Evolutionary conservation across 2,888 invertebrate species (phyloP).

Genomic region (Eledona agricola): DNA sequence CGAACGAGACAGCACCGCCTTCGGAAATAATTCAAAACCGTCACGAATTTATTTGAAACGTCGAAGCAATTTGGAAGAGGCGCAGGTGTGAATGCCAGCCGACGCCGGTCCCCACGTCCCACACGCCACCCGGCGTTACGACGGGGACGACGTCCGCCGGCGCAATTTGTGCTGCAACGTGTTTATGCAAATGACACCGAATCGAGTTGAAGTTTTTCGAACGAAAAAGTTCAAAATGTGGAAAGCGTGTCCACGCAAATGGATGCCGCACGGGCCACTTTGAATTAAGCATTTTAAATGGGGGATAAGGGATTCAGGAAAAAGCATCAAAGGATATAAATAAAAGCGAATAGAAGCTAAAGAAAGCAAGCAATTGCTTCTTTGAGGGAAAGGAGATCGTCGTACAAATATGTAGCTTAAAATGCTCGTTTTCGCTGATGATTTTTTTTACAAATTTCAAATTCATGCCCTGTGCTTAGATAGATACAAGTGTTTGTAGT

Average conservation of each 20-base stretch:
- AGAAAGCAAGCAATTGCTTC: no score
- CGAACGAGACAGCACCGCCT: conserved; percentile 9
- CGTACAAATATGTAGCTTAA: no score
- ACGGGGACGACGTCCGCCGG: conserved; percentile 12
- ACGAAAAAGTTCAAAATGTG: conserved; percentile 35
- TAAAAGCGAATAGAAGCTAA: no score
- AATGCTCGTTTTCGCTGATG: no score
- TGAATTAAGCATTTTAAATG: conserved; percentile 16
- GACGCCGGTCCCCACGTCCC: conserved; percentile 11
- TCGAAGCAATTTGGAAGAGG: conserved; percentile 34
- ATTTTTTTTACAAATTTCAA: no score
- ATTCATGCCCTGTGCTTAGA: no score
- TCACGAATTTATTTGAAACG: conserved; percentile 34
- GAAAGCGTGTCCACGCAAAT: conserved; percentile 38
- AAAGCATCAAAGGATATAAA: no score
- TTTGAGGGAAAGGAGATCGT: no score
- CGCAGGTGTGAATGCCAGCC: conserved; percentile 39
- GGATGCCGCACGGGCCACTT: conserved; percentile 21
- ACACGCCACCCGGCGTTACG: neutral
- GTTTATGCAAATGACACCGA: conserved; percentile 19
- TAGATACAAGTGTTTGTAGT: no score
- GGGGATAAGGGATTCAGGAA: no score
- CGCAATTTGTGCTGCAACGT: conserved; percentile 22
- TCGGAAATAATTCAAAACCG: conserved; percentile 30
- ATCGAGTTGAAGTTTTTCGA: conserved; percentile 17